Evolutionary conservation across 1,140 invertebrate species (phyloP).

Genomic region (Theocolax elegans): DNA sequence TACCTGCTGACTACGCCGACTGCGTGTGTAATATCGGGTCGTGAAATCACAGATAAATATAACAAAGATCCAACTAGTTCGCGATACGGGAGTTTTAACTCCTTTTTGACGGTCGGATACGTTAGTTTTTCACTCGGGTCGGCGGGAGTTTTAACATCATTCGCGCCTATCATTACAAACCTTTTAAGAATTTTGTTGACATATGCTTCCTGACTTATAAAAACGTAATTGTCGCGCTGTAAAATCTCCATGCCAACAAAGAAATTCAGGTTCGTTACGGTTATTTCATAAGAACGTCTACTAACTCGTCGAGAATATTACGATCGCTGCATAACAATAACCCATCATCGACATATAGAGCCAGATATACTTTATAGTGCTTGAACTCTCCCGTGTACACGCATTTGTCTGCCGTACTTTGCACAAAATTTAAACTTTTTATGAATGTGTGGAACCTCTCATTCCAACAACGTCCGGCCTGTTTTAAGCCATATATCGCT

Average conservation of each 20-base stretch:
- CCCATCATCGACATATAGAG: conserved; percentile 30
- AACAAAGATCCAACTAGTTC: conserved; percentile 60
- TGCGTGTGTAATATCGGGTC: conserved; percentile 60
- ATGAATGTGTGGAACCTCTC: conserved; percentile 47
- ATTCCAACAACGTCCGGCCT: conserved; percentile 38
- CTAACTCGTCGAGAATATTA: conserved; percentile 37
- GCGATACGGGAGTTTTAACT: conserved; percentile 49
- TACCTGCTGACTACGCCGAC: conserved; percentile 40
- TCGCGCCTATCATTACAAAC: conserved; percentile 46
- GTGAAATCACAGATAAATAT: conserved; percentile 56
- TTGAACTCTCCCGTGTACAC: conserved; percentile 44
- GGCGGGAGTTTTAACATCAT: conserved; percentile 45
- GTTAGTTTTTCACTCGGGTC: conserved; percentile 21
- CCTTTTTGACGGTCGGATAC: not conserved
- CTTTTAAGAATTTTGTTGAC: conserved; percentile 40
- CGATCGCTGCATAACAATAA: conserved; percentile 29
- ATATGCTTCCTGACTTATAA: conserved; percentile 43
- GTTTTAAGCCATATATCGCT: conserved; percentile 35
- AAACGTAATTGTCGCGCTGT: conserved; percentile 25
- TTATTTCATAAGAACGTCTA: conserved; percentile 42
- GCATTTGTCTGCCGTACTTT: conserved; percentile 49
- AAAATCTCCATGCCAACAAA: conserved; percentile 48
- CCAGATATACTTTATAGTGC: conserved; percentile 31
- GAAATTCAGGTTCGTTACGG: conserved; percentile 30
- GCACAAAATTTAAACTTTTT: conserved; percentile 53